Conservation (phyloP, 2,888 invertebrate species). For the Cacoxenus indagator region DNA sequence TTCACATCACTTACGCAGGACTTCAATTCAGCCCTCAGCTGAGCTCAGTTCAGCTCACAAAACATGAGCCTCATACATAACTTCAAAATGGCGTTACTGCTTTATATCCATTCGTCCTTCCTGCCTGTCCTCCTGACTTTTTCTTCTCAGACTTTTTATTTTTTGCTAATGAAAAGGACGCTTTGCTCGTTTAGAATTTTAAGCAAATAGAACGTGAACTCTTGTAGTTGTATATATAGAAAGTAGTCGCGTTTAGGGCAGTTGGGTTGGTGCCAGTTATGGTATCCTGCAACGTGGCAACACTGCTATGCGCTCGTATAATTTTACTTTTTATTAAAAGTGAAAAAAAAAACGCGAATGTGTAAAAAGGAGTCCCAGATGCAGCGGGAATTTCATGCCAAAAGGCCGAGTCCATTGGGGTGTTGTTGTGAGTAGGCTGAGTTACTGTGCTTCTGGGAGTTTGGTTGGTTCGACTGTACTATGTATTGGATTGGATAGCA, state of each 20-base stretch:
- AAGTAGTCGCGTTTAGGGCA: no score
- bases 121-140: not conserved
- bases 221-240: no score
- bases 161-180: constrained; percentile 56
- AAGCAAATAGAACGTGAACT: constrained; percentile 60
- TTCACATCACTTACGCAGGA: not conserved
- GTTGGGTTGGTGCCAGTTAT: not conserved
- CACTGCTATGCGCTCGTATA: not conserved
- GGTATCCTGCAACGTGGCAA: not conserved
- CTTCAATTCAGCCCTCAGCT: not conserved
- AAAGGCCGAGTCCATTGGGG: no score
- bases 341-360: not conserved
- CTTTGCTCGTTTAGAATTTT: constrained; percentile 63
- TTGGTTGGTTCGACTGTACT: no score
- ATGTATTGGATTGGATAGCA: no score
- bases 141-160: constrained; percentile 36
- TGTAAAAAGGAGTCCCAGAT: not conserved
- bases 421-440: no score
- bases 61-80: not conserved
- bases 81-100: constrained; percentile 7
- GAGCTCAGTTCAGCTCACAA: not conserved
- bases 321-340: constrained; percentile 18
- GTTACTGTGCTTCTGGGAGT: no score
- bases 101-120: not conserved
- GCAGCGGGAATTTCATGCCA: not conserved